phyloP scores from a whole-genome alignment of 2,888 invertebrate genomes.

The Melinaea menophilus region DNA sequence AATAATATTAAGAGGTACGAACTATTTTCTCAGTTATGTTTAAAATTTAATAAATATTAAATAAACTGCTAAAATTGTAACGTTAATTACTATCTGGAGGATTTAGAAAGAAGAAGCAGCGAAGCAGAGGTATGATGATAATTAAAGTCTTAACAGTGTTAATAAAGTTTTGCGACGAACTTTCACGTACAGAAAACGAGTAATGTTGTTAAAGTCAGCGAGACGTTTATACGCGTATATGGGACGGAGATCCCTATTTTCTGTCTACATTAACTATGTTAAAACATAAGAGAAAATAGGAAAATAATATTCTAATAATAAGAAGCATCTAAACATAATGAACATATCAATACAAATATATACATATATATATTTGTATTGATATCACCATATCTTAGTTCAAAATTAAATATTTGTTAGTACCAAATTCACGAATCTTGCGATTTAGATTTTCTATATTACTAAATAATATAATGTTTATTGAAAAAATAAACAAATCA shows the following conservation, averaged over 20 bases:
- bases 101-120: not conserved
- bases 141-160: not conserved
- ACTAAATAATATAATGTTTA: too few relatives aligned
- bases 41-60: not conserved
- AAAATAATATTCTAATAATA: too few relatives aligned
- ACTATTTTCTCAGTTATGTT: not conserved
- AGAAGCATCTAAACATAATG: too few relatives aligned
- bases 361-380: too few relatives aligned
- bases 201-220: not conserved
- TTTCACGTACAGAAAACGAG: slow-evolving; percentile 6
- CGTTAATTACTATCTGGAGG: not conserved
- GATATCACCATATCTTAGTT: too few relatives aligned
- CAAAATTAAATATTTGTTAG: too few relatives aligned
- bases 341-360: too few relatives aligned
- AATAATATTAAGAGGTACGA: not conserved
- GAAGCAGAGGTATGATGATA: not conserved
- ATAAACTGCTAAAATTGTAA: not conserved
- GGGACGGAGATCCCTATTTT: not conserved
- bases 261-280: too few relatives aligned
- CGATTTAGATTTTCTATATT: too few relatives aligned
- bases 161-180: slow-evolving; percentile 4
- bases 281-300: too few relatives aligned
- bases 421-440: too few relatives aligned
- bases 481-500: too few relatives aligned
- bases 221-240: not conserved